Percentiles rank a stretch among this genome's conserved stretches.
Evolutionary conservation across 2,888 invertebrate species (phyloP).

Genomic region (Leptarthrus brevirostris): DNA sequence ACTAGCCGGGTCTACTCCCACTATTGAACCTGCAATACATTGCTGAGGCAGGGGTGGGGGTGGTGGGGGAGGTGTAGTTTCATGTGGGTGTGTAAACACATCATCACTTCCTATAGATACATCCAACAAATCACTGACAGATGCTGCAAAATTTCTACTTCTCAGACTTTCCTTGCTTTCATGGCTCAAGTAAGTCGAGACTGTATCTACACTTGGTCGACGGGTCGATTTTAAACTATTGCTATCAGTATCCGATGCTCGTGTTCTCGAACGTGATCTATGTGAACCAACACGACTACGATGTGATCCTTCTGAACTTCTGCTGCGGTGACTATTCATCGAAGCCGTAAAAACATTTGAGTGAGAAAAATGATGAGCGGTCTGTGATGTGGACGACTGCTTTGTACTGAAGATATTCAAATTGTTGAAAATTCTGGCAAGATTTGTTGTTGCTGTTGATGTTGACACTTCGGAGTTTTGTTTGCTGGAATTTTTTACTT

Average conservation of each 20-base stretch:
- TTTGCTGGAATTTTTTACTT: constrained; percentile 58
- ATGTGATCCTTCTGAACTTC: constrained; percentile 65
- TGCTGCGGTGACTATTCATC: constrained; percentile 65
- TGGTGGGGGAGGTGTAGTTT: constrained; percentile 58
- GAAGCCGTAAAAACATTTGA: constrained; percentile 63
- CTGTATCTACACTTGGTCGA: constrained; percentile 86
- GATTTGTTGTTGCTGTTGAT: constrained; percentile 71
- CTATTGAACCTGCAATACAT: constrained; percentile 68
- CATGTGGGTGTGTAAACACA: constrained; percentile 68
- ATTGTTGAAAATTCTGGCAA: constrained; percentile 82
- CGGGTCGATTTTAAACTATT: constrained; percentile 82
- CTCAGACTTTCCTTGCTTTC: constrained; percentile 80
- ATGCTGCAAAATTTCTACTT: constrained; percentile 69
- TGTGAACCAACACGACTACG: constrained; percentile 64
- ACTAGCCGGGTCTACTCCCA: constrained; percentile 68
- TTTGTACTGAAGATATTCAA: constrained; percentile 77
- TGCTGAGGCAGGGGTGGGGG: constrained; percentile 60
- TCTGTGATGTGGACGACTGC: constrained; percentile 53
- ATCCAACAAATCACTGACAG: constrained; percentile 76
- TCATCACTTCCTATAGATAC: constrained; percentile 80
- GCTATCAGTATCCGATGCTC: constrained; percentile 68
- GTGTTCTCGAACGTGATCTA: constrained; percentile 65
- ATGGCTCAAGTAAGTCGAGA: constrained; percentile 88
- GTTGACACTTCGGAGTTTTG: constrained; percentile 61
- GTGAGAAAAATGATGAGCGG: constrained; percentile 60